Base-by-base conservation (phyloP, 2,113 vertebrate species). In the Ammodytes marinus region DNA sequence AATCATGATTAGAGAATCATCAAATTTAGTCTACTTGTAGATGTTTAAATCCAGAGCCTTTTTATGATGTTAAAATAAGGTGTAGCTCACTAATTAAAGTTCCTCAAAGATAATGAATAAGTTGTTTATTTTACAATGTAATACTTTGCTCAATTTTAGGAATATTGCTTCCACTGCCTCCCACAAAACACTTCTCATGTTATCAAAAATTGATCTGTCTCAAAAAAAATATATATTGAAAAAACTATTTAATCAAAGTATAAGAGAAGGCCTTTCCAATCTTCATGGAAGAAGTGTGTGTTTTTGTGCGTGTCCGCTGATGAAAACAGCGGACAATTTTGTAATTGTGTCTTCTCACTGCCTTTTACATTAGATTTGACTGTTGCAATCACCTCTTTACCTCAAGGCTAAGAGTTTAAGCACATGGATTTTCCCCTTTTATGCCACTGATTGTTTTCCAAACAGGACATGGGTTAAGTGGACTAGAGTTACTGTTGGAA, bases 401-500 rank as follows among this genome's bases (percentile, higher is more conserved):
- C 72, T 83, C 6, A 1, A 78, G 67, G 72, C 58, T 55, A 19
- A 6, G 57, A 63, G 3, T 27, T 64, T 67, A 37, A 76, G 4
- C 59, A 64, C 61, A 17, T 27, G 55, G 50, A 76, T 55, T 8
- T 83, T 40, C 10, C 19, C 74, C 77, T 64, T 80, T 55, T 80
- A 45, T 43, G 68, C 54, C 54, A 35, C 76, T 63, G 52, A 6
- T 49, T 39, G 50, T 50, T 84, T 53, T 80, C 57, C 76, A 71
- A 74, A 14, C 65, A 82, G 77, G 72, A 83, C 6, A 4, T 8
- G 15, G 7, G 46, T 79, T 69, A 84, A 82, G 39, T 69, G 70
- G 76, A 63, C 27, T 70, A 47, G 71, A 75, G 79, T 80, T 83
- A 39, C 39, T 76, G 19, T 66, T 8, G 14, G 8, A 75, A 55